Conservation (phyloP, 1,140 invertebrate genomes). For the Heterodera schachtii region DNA sequence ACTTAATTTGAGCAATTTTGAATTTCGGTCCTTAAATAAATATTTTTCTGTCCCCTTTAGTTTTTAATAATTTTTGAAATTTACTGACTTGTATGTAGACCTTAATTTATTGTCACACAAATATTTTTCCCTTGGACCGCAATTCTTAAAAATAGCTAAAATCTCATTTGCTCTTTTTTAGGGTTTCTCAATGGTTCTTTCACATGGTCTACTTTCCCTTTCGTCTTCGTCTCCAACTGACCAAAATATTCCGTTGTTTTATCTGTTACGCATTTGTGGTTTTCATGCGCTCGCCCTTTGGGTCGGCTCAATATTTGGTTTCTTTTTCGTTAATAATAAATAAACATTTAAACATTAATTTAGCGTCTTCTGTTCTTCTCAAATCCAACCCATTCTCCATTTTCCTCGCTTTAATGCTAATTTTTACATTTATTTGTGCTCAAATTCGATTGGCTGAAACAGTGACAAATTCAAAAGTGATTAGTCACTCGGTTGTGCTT, state of each 20-base stretch:
- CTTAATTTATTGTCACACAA: too few species aligned
- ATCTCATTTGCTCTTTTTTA: neutral
- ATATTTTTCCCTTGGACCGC: too few species aligned
- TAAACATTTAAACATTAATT: neutral
- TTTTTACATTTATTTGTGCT: slow-evolving; percentile 2
- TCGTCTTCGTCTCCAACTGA: neutral
- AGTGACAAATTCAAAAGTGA: neutral
- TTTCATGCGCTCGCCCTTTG: too few species aligned
- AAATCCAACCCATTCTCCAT: slow-evolving; percentile 6
- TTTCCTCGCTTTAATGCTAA: slow-evolving; percentile 11
- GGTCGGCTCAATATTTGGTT: too few species aligned
- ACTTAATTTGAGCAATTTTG: too few species aligned
- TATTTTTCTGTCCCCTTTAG: too few species aligned
- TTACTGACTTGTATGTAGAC: too few species aligned
- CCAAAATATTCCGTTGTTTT: neutral
- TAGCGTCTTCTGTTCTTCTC: slow-evolving; percentile 12
- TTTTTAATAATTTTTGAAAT: too few species aligned
- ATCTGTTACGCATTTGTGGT: neutral
- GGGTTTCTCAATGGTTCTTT: slow-evolving; percentile 5
- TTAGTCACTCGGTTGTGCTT: slow-evolving; percentile 3
- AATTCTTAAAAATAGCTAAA: too few species aligned
- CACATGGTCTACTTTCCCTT: neutral
- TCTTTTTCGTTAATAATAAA: too few species aligned
- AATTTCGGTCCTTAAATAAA: too few species aligned
- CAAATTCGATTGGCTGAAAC: neutral